These are phyloP conservation scores for Melangyna quadrimaculata DNA, from an alignment of 2,888 invertebrate genomes.

Conservation along the genomic window DNA sequence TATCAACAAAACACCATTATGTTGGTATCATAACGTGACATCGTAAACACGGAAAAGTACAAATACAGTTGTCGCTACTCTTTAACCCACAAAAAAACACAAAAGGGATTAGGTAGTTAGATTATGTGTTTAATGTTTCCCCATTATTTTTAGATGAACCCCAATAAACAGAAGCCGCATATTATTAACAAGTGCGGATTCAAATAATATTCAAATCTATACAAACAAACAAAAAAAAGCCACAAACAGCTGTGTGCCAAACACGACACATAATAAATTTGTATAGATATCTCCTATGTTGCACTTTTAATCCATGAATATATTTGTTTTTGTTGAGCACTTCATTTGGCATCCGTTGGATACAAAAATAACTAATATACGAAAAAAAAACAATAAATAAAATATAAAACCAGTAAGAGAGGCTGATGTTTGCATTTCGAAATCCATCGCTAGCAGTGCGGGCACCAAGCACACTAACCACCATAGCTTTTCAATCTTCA, in stretches of 20 bases:
- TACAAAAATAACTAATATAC: slow-evolving; percentile 7
- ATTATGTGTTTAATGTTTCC: not conserved
- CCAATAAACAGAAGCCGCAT: not conserved
- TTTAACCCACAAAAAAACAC: slow-evolving; percentile 36
- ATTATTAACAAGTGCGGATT: slow-evolving; percentile 34
- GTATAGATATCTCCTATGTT: slow-evolving; percentile 14
- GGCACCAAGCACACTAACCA: not conserved
- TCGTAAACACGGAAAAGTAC: slow-evolving; percentile 13
- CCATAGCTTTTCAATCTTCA: slow-evolving; percentile 18
- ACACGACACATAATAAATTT: slow-evolving; percentile 19
- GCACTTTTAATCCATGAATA: slow-evolving; percentile 50
- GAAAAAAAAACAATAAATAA: too few relatives aligned
- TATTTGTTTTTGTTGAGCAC: slow-evolving; percentile 42
- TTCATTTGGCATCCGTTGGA: slow-evolving; percentile 14
- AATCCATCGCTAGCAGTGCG: not conserved
- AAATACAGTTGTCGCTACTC: not conserved
- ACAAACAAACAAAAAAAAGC: too few relatives aligned
- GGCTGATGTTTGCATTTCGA: slow-evolving; percentile 43
- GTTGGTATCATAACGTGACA: not conserved
- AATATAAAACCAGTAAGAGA: slow-evolving; percentile 27
- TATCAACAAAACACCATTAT: not conserved
- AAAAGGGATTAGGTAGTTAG: slow-evolving; percentile 20
- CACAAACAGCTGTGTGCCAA: slow-evolving; percentile 33
- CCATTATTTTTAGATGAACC: not conserved
- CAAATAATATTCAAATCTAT: slow-evolving; percentile 12